Evolutionary conservation across 2,888 invertebrate genomes (phyloP).

Genomic region (Tipula lateralis): DNA sequence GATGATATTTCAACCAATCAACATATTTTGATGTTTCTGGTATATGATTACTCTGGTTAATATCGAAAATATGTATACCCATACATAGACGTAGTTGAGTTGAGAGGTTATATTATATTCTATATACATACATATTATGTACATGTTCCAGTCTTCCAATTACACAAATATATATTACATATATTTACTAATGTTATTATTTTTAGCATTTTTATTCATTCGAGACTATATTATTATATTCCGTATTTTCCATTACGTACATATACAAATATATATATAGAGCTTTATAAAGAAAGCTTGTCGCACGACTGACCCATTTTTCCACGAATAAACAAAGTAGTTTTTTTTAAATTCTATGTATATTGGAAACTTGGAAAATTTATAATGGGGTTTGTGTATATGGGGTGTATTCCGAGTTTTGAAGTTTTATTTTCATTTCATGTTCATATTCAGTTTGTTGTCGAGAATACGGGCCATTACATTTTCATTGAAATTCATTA

Average conservation of each 20-base stretch:
- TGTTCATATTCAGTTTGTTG: background rate
- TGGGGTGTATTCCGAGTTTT: background rate
- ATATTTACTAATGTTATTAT: background rate
- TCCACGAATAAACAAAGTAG: background rate
- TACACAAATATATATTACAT: background rate
- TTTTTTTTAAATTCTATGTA: background rate
- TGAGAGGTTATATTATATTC: background rate
- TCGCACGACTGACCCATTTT: conserved; percentile 26
- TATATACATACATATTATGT: background rate
- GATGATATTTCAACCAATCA: background rate
- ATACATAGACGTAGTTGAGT: too few relatives aligned
- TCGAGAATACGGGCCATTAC: conserved; percentile 1
- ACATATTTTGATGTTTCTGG: background rate
- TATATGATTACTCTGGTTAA: background rate
- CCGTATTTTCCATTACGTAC: background rate
- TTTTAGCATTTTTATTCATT: background rate
- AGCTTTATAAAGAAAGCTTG: background rate
- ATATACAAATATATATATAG: background rate
- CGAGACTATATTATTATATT: background rate
- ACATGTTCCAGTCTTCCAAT: background rate
- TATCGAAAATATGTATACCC: background rate
- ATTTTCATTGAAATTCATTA: background rate
- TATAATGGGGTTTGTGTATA: background rate
- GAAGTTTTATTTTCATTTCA: background rate
- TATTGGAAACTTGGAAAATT: conserved; percentile 7